phyloP scores from a whole-genome alignment of 2,797 vertebrate species.

The Nannoperca australis region DNA sequence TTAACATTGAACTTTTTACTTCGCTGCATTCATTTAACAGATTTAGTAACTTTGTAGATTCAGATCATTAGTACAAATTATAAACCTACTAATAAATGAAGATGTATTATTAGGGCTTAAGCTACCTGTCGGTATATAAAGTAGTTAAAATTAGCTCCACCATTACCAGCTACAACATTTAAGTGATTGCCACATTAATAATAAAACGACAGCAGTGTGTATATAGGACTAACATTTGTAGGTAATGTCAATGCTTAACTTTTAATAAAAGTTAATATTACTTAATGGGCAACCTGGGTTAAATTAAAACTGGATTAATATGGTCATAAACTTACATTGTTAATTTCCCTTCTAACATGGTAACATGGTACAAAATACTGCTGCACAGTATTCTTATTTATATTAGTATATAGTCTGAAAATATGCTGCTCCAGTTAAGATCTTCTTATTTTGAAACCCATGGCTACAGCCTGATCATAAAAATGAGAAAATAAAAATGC shows the following conservation, averaged over 20 bases:
- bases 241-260: not conserved
- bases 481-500: not conserved
- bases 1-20: too few relatives aligned
- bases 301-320: conserved; percentile 4
- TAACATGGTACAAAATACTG: not conserved
- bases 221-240: not conserved
- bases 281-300: not conserved
- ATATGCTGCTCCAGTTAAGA: not conserved
- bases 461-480: not conserved
- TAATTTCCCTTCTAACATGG: not conserved
- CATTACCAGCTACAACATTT: too few relatives aligned
- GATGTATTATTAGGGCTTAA: too few relatives aligned
- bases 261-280: not conserved
- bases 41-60: too few relatives aligned
- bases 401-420: not conserved
- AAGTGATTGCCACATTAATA: too few relatives aligned
- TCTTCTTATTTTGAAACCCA: not conserved
- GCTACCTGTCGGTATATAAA: too few relatives aligned
- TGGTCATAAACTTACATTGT: not conserved
- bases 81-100: too few relatives aligned
- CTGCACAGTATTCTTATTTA: not conserved
- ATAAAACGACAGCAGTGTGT: too few relatives aligned
- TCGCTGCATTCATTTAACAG: too few relatives aligned
- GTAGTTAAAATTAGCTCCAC: too few relatives aligned
- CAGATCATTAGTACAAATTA: too few relatives aligned